Percentiles rank a stretch among this genome's conserved stretches.
phyloP scores from a whole-genome alignment of 1,140 invertebrate genomes.

The Magallana gigas region DNA sequence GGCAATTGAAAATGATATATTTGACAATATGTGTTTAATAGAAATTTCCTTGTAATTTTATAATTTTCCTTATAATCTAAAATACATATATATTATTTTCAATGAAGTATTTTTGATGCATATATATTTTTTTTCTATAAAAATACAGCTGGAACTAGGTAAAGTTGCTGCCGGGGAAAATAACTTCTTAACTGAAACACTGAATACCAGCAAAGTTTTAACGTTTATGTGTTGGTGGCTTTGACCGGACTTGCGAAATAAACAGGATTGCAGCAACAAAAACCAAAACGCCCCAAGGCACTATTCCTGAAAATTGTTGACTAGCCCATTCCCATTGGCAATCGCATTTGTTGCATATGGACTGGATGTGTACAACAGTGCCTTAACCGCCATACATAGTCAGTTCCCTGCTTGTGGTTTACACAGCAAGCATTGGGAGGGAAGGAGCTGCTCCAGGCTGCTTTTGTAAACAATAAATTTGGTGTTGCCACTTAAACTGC shows the following conservation, averaged over 20 bases:
- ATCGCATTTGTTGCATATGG: neutral
- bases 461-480: too few relatives aligned
- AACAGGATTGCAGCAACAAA: constrained; percentile 28
- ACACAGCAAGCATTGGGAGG: neutral
- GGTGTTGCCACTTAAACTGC: too few relatives aligned
- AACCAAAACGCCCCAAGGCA: constrained; percentile 32
- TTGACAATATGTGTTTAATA: too few relatives aligned
- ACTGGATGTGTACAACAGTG: neutral
- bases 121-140: neutral
- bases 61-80: too few relatives aligned
- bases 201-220: too few relatives aligned
- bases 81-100: too few relatives aligned
- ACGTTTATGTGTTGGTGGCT: too few relatives aligned
- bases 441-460: too few relatives aligned
- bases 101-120: too few relatives aligned
- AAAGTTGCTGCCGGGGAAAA: neutral
- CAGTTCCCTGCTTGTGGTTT: neutral
- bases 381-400: neutral
- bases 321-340: constrained; percentile 21
- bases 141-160: neutral
- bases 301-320: constrained; percentile 21
- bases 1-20: too few relatives aligned
- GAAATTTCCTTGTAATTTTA: too few relatives aligned
- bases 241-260: neutral
- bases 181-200: too few relatives aligned